Percentiles rank a stretch among this genome's conserved stretches.
Evolutionary conservation across 2,888 invertebrate species (phyloP).

Genomic region (Apodemia duryi): DNA sequence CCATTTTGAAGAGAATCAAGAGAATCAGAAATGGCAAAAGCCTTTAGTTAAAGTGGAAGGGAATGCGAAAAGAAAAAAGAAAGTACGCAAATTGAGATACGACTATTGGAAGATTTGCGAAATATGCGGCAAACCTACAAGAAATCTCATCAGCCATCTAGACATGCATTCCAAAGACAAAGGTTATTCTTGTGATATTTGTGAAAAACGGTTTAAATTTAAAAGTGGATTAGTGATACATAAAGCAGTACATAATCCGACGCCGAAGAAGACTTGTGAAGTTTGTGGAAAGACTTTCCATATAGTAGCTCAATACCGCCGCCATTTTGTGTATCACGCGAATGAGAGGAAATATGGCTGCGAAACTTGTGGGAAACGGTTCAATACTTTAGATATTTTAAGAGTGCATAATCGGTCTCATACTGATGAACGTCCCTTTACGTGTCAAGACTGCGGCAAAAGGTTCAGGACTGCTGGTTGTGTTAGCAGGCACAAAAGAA

Average conservation of each 20-base stretch:
- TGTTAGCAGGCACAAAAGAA: constrained; percentile 65
- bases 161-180: constrained; percentile 62
- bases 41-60: neutral
- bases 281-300: constrained; percentile 76
- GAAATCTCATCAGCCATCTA: constrained; percentile 60
- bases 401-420: constrained; percentile 71
- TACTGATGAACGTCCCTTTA: constrained; percentile 66
- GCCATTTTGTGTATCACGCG: constrained; percentile 75
- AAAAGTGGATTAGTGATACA: constrained; percentile 69
- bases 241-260: constrained; percentile 63
- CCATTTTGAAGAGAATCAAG: constrained; percentile 36
- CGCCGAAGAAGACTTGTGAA: constrained; percentile 72
- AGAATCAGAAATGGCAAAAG: constrained; percentile 27
- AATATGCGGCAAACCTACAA: constrained; percentile 66
- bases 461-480: constrained; percentile 72
- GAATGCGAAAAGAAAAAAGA: constrained; percentile 38
- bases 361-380: constrained; percentile 74
- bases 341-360: constrained; percentile 74
- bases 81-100: constrained; percentile 50
- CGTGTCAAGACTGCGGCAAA: constrained; percentile 69
- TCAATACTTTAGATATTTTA: constrained; percentile 73
- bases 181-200: constrained; percentile 62
- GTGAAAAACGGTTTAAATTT: constrained; percentile 71
- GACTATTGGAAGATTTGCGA: constrained; percentile 72
- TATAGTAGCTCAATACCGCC: constrained; percentile 66